Conservation (phyloP, 2,113 vertebrate species). For the Phalacrocorax brasilianus region DNA sequence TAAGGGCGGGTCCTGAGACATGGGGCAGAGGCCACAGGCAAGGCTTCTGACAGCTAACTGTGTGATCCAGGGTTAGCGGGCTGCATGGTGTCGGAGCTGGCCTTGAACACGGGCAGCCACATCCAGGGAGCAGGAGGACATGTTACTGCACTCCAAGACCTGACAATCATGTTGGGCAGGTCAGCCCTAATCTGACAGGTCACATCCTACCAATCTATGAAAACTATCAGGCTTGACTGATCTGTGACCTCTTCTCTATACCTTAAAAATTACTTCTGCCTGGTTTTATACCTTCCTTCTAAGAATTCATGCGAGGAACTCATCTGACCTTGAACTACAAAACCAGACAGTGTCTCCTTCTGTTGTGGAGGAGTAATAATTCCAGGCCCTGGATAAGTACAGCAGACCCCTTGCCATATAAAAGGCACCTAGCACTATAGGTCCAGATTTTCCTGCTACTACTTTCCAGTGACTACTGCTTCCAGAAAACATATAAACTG, state of each 20-base stretch:
- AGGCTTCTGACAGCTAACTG: neutral
- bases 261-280: neutral
- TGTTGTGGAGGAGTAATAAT: neutral
- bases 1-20: neutral
- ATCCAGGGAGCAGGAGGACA: neutral
- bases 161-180: neutral
- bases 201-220: neutral
- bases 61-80: neutral
- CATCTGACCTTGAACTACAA: neutral
- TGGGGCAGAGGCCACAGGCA: neutral
- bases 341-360: neutral
- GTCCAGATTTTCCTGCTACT: neutral
- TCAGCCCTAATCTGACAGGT: neutral
- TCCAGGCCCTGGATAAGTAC: neutral
- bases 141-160: neutral
- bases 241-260: neutral
- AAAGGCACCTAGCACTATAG: neutral
- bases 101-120: neutral
- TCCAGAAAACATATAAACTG: neutral
- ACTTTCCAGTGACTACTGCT: neutral
- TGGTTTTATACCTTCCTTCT: neutral
- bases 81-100: neutral
- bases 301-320: neutral
- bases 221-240: neutral
- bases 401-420: neutral